Conservation (phyloP, 92 coral and sea anemone species). For the Pocillopora grandis region DNA sequence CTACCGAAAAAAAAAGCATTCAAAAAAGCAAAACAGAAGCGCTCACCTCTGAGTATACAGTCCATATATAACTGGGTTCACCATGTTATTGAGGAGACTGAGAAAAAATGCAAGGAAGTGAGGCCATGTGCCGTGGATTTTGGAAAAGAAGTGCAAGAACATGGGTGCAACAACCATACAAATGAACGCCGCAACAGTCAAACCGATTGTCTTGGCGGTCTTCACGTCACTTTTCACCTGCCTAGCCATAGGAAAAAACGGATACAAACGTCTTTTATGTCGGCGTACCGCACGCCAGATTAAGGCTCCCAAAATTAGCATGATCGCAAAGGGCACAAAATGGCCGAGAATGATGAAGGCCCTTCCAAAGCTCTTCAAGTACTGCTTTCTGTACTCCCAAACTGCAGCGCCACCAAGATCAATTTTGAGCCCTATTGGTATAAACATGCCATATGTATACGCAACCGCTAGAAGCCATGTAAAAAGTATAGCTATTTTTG, state of each 20-base stretch:
- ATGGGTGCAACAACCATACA: slow-evolving; percentile 80
- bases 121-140: slow-evolving; percentile 77
- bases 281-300: slow-evolving; percentile 67
- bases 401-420: slow-evolving; percentile 75
- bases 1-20: no score
- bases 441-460: slow-evolving; percentile 68
- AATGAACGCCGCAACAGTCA: slow-evolving; percentile 67
- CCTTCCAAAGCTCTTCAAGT: slow-evolving; percentile 69
- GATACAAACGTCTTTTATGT: slow-evolving; percentile 44
- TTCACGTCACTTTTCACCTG: slow-evolving; percentile 62
- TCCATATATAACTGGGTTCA: slow-evolving; percentile 77
- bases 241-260: slow-evolving; percentile 46
- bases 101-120: slow-evolving; percentile 80
- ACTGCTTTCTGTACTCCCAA: slow-evolving; percentile 57
- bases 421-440: slow-evolving; percentile 52
- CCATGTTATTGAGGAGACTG: slow-evolving; percentile 75
- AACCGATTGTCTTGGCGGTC: slow-evolving; percentile 83
- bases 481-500: slow-evolving; percentile 48
- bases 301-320: slow-evolving; percentile 51
- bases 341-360: slow-evolving; percentile 71
- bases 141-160: slow-evolving; percentile 66
- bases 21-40: background rate
- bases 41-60: slow-evolving; percentile 62
- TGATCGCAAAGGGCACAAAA: slow-evolving; percentile 61
- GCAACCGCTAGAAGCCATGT: slow-evolving; percentile 65